These are phyloP conservation scores for Scaeva pyrastri DNA, from an alignment of 2,888 invertebrate genomes.

Conservation along the genomic window DNA sequence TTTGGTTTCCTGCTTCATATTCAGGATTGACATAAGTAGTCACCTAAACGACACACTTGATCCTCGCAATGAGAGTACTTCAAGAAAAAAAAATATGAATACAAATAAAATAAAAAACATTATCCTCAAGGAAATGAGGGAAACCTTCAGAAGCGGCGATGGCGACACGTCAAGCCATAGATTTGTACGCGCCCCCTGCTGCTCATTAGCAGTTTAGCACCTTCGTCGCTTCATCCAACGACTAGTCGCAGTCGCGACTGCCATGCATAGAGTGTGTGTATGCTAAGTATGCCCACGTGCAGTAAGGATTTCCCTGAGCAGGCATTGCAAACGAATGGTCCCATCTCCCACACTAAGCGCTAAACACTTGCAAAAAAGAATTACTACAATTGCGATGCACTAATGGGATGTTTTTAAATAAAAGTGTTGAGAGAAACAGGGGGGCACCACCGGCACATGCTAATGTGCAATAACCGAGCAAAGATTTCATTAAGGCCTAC, in stretches of 20 bases:
- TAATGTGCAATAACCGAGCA: neutral
- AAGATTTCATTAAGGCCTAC: slow-evolving; percentile 6
- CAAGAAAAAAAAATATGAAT: slow-evolving; percentile 1
- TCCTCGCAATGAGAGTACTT: slow-evolving; percentile 58
- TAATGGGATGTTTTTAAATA: slow-evolving; percentile 65
- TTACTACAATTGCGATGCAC: slow-evolving; percentile 63
- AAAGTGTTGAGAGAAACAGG: neutral
- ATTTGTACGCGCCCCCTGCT: slow-evolving; percentile 58
- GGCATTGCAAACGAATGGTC: slow-evolving; percentile 17
- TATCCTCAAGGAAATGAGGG: neutral
- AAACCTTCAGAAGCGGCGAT: slow-evolving; percentile 8
- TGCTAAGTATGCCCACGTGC: slow-evolving; percentile 16
- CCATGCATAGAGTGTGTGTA: slow-evolving; percentile 8
- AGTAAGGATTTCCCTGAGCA: slow-evolving; percentile 26
- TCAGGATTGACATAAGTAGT: slow-evolving; percentile 71
- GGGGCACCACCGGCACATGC: slow-evolving; percentile 11
- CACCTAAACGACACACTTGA: slow-evolving; percentile 67
- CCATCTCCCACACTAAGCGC: slow-evolving; percentile 12
- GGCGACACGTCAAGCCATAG: slow-evolving; percentile 47
- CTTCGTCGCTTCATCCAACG: slow-evolving; percentile 40
- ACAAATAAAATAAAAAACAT: neutral
- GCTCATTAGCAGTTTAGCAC: slow-evolving; percentile 76
- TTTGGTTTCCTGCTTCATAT: slow-evolving; percentile 61
- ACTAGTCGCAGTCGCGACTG: too few species aligned
- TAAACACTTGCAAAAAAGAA: slow-evolving; percentile 60